Percentiles rank a stretch among this genome's conserved stretches.
phyloP scores from a whole-genome alignment of 2,797 vertebrate species.

The Aphelocoma californica region DNA sequence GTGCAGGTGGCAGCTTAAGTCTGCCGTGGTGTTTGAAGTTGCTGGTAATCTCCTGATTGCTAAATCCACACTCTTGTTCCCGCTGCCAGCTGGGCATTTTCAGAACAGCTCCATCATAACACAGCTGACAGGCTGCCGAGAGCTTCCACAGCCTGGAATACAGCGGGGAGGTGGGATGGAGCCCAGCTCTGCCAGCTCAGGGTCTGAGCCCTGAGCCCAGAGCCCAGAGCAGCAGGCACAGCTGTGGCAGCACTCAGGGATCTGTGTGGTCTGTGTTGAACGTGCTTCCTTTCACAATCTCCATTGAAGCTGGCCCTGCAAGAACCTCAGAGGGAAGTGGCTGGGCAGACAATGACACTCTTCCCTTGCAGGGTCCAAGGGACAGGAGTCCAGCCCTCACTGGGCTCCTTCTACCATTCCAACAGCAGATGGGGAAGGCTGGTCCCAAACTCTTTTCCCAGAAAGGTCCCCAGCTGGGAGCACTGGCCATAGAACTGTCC shows the following conservation, averaged over 20 bases:
- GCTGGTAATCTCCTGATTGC: neutral
- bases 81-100: neutral
- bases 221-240: neutral
- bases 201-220: rapidly evolving
- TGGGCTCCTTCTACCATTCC: neutral
- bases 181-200: neutral
- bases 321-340: neutral
- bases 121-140: neutral
- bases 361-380: neutral
- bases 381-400: neutral
- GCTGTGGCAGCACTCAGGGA: neutral
- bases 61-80: neutral
- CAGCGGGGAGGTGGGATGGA: neutral
- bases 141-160: neutral
- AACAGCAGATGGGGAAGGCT: neutral
- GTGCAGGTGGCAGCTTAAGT: neutral
- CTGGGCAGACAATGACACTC: neutral
- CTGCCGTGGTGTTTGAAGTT: neutral
- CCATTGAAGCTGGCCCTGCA: neutral
- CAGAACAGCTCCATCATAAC: neutral
- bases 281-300: neutral
- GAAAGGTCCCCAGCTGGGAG: neutral
- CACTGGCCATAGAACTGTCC: neutral
- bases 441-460: neutral
- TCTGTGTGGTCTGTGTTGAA: rapidly evolving